These are phyloP conservation scores for Polyodon spathula DNA, from an alignment of 2,113 vertebrate species.

Conservation along the genomic window DNA sequence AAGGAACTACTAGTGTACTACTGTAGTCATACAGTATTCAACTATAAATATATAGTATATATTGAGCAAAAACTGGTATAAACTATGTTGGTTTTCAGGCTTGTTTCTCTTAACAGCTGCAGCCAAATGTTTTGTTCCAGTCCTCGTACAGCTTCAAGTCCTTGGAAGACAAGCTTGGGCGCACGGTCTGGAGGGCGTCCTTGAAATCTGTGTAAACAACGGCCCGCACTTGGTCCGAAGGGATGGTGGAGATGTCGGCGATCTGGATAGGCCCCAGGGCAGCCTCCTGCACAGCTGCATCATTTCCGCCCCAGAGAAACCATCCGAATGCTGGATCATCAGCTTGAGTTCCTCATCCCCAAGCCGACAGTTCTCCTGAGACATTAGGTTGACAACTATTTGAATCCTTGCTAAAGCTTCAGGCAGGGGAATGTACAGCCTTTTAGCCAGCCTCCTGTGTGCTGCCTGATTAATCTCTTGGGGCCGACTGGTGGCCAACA, in stretches of 20 bases:
- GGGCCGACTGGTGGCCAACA: conserved; percentile 89
- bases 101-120: conserved; percentile 58
- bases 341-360: conserved; percentile 57
- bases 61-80: too few relatives aligned
- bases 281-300: conserved; percentile 89
- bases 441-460: conserved; percentile 76
- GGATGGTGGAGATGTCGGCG: conserved; percentile 76
- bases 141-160: conserved; percentile 84
- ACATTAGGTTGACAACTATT: conserved; percentile 76
- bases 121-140: conserved; percentile 89
- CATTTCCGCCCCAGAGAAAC: conserved; percentile 93
- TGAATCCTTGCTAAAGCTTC: conserved; percentile 71
- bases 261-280: conserved; percentile 83
- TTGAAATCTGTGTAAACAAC: conserved; percentile 77
- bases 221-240: conserved; percentile 74
- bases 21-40: too few relatives aligned
- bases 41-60: too few relatives aligned
- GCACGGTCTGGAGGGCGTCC: conserved; percentile 72
- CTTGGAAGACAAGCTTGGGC: conserved; percentile 76
- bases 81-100: too few relatives aligned
- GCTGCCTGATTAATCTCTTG: conserved; percentile 95
- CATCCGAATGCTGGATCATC: conserved; percentile 61
- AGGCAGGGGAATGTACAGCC: conserved; percentile 87
- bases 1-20: too few relatives aligned
- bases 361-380: conserved; percentile 65